These are phyloP conservation scores for Virgularia gustaviana DNA, from an alignment of 92 coral and sea anemone species.

Conservation along the genomic window DNA sequence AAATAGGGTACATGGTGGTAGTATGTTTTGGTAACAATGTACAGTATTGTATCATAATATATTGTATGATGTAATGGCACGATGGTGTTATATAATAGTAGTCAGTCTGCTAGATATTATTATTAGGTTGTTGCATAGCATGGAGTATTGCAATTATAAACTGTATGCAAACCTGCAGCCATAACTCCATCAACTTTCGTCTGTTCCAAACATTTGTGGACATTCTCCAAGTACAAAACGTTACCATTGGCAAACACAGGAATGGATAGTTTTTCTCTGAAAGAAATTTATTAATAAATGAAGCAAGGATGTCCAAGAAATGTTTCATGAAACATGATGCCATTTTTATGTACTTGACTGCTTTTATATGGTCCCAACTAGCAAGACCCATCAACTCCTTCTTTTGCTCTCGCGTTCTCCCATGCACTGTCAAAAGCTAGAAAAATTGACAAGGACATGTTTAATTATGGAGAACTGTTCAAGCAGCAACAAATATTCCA, in stretches of 20 bases:
- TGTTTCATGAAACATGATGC: neutral
- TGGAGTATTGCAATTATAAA: too few species aligned
- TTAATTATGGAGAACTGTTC: neutral
- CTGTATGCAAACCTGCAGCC: slow-evolving; percentile 99
- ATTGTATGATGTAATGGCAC: too few species aligned
- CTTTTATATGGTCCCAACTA: slow-evolving; percentile 89
- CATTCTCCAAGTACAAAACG: slow-evolving; percentile 73
- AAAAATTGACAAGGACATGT: neutral
- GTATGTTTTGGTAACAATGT: too few species aligned
- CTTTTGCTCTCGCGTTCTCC: slow-evolving; percentile 91
- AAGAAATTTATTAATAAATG: neutral
- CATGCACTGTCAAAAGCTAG: slow-evolving; percentile 90
- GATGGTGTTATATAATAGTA: too few species aligned
- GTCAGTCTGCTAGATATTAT: too few species aligned
- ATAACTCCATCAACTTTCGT: slow-evolving; percentile 91
- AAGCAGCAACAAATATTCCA: neutral
- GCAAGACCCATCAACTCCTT: slow-evolving; percentile 82
- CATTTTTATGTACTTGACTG: slow-evolving; percentile 82
- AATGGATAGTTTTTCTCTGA: slow-evolving; percentile 76
- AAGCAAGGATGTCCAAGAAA: neutral
- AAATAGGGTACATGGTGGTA: too few species aligned
- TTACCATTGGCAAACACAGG: slow-evolving; percentile 99
- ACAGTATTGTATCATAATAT: too few species aligned
- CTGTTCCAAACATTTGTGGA: slow-evolving; percentile 64
- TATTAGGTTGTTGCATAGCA: too few species aligned